phyloP scores from a whole-genome alignment of 2,888 invertebrate species.

The Elegia similella region DNA sequence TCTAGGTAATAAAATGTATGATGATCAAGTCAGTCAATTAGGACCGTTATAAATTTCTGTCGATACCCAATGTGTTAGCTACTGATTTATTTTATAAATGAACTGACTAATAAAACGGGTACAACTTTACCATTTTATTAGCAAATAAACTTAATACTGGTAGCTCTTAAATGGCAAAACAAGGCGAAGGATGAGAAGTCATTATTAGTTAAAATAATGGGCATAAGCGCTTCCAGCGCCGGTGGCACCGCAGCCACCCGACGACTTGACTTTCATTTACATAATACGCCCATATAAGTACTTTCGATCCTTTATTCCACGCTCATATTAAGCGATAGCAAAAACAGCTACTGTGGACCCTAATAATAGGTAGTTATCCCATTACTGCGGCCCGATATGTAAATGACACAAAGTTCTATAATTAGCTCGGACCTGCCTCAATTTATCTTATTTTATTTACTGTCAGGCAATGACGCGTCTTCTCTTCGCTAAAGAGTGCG shows the following conservation, averaged over 20 bases:
- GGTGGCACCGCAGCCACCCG: conserved; percentile 30
- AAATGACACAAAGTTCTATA: conserved; percentile 15
- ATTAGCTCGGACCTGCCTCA: conserved; percentile 9
- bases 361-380: conserved; percentile 16
- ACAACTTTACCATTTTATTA: conserved; percentile 13
- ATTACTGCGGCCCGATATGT: conserved; percentile 14
- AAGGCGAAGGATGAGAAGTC: conserved; percentile 26
- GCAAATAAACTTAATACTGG: conserved; percentile 24
- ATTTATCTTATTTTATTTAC: background rate
- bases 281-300: conserved; percentile 42
- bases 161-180: conserved; percentile 14
- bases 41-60: too few relatives aligned
- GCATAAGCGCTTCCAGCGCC: conserved; percentile 24
- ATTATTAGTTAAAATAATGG: conserved; percentile 32
- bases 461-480: background rate
- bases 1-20: too few relatives aligned
- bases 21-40: too few relatives aligned
- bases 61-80: background rate
- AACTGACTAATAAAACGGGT: background rate
- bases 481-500: background rate
- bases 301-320: conserved; percentile 15
- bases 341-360: conserved; percentile 8
- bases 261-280: conserved; percentile 60
- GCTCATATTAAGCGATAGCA: conserved; percentile 4
- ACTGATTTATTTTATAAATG: background rate